Conservation (phyloP, 2,797 vertebrate species). For the Hapalemur alaotrensis region DNA sequence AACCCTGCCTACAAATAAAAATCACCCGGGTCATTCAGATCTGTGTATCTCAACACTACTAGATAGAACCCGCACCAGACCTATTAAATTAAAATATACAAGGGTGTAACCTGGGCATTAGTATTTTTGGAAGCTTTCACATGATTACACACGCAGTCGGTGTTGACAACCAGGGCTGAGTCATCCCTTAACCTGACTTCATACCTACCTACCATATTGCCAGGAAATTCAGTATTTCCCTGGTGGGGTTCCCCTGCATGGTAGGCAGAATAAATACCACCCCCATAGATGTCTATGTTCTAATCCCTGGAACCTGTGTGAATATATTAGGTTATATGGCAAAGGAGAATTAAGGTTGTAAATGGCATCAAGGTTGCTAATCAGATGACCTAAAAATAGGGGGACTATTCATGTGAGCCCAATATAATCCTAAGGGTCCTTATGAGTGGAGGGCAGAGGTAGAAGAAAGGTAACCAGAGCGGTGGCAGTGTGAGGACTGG, state of each 20-base stretch:
- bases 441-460: neutral
- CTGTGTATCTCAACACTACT: neutral
- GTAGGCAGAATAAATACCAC: neutral
- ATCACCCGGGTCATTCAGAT: neutral
- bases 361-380: neutral
- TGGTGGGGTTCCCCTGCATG: neutral
- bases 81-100: neutral
- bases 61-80: neutral
- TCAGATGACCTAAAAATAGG: neutral
- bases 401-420: neutral
- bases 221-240: neutral
- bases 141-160: neutral
- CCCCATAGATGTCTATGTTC: neutral
- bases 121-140: neutral
- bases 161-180: neutral
- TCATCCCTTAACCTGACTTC: neutral
- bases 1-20: neutral
- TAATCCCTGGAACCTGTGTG: neutral
- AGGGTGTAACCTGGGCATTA: neutral
- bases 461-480: neutral
- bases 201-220: neutral
- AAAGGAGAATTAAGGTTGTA: neutral
- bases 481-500: neutral
- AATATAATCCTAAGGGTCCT: neutral
- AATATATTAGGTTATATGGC: neutral